phyloP scores from a whole-genome alignment of 2,113 vertebrate species.

The Pholis gunnellus region DNA sequence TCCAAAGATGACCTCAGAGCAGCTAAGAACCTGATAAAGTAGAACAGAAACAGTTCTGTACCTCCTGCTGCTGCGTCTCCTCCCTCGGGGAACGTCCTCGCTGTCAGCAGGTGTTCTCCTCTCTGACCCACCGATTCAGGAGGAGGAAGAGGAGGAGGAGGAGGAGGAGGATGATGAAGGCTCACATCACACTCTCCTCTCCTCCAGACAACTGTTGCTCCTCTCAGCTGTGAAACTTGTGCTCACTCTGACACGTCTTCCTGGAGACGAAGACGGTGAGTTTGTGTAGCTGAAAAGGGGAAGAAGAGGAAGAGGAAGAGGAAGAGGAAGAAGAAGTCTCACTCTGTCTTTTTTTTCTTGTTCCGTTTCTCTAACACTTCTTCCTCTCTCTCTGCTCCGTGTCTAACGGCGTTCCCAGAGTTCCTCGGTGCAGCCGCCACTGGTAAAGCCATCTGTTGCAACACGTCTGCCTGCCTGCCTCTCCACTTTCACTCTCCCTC shows the following conservation, averaged over 20 bases:
- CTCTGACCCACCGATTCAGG: slow-evolving; percentile 28
- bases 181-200: slow-evolving; percentile 31
- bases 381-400: slow-evolving; percentile 2
- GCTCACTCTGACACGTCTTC: slow-evolving; percentile 35
- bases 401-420: slow-evolving; percentile 49
- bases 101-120: slow-evolving; percentile 73
- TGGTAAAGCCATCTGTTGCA: slow-evolving; percentile 75
- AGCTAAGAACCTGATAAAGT: background rate
- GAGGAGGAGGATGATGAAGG: slow-evolving; percentile 34
- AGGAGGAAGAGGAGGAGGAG: slow-evolving; percentile 6
- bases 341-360: background rate
- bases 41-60: slow-evolving; percentile 23
- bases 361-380: slow-evolving; percentile 4
- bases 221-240: slow-evolving; percentile 30
- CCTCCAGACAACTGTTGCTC: slow-evolving; percentile 32
- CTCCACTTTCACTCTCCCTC: slow-evolving; percentile 68
- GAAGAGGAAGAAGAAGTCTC: slow-evolving; percentile 3
- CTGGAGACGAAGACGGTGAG: slow-evolving; percentile 5
- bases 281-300: background rate
- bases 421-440: slow-evolving; percentile 50
- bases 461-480: slow-evolving; percentile 64
- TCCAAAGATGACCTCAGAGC: slow-evolving; percentile 21
- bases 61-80: slow-evolving; percentile 53
- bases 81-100: slow-evolving; percentile 43
- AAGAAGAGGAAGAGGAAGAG: background rate